These are phyloP conservation scores for Platalea minor DNA, from an alignment of 2,797 vertebrate species.

Conservation along the genomic window DNA sequence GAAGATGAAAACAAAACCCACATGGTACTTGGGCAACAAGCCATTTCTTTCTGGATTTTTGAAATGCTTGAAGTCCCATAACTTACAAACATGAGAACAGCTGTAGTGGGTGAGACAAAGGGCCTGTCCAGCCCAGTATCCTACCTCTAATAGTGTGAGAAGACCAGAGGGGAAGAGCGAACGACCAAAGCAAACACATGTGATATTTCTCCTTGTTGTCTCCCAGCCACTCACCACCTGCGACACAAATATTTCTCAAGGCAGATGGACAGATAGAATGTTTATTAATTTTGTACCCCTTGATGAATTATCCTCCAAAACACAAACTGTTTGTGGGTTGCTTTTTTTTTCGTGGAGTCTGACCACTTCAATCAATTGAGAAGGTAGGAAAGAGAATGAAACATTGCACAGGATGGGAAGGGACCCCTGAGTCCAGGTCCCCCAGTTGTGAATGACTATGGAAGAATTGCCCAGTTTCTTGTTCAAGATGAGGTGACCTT, in stretches of 20 bases:
- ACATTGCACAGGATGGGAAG: background rate
- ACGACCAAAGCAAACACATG: background rate
- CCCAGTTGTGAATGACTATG: background rate
- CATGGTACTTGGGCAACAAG: background rate
- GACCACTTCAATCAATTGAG: background rate
- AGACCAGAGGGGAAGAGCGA: constrained; percentile 1
- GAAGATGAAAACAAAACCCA: constrained; percentile 29
- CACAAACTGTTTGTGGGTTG: background rate
- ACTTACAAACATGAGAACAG: constrained; percentile 16
- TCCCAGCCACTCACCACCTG: background rate
- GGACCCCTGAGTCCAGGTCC: background rate
- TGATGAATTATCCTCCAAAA: background rate
- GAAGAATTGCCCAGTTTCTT: background rate
- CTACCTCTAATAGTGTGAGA: background rate
- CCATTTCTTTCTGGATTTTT: constrained; percentile 15
- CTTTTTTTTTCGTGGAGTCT: fast-evolving
- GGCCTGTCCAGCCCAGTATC: background rate
- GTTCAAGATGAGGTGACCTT: background rate
- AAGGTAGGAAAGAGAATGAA: background rate
- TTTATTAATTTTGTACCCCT: background rate
- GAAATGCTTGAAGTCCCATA: background rate
- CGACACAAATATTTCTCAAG: background rate
- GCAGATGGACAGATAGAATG: background rate
- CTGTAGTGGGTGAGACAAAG: background rate
- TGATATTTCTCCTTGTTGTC: background rate